Evolutionary conservation across 2,888 invertebrate genomes (phyloP), one percentile per base, ranked within the genome.

Genomic region (Agrochola circellaris): DNA sequence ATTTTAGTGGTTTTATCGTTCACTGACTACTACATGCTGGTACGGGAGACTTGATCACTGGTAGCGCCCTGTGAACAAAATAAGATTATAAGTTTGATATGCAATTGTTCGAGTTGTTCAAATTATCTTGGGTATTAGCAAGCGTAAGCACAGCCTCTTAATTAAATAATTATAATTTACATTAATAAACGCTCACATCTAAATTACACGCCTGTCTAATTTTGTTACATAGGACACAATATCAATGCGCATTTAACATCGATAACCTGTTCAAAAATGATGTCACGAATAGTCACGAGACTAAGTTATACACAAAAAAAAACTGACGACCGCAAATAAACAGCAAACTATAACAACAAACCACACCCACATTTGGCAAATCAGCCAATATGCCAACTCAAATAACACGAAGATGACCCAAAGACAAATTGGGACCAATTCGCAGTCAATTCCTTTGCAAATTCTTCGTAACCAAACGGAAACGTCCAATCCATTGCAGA

Each of bases 21-120:
- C 90, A 91, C 91, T 92, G 86, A 92, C 93, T 94, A 94, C 96
- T 96, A 96, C 96, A 96, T 96, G 87, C 94, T 95, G 93, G 90
- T 92, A 91, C 91, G 91, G 90, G 87, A 88, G 90, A 81, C 91
- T 89, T 88, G 89, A 89, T 90, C 93, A 93, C 93, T 93, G 90
- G 83, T 92, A 90, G 92, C 92, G 93, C 92, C 93, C 96, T 96
- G 95, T 71, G 87, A 87, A 95, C 93, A 93, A 95, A 86, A 73
- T 61, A 60, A 60, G 4, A 73, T 51, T 5, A 45, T 69, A 66
- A 81, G 54, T 62, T 42, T 38, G 0, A 38, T 15, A 54, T 60
- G 45, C 8, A 17, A 26, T 61, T 2, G 23, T 9, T 7, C 3
- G 11, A 7, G 9, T 34, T 30, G 45, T 30, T 54, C 7, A 23